Conservation (phyloP, 2,888 invertebrate genomes). For the Chirona hameri region DNA sequence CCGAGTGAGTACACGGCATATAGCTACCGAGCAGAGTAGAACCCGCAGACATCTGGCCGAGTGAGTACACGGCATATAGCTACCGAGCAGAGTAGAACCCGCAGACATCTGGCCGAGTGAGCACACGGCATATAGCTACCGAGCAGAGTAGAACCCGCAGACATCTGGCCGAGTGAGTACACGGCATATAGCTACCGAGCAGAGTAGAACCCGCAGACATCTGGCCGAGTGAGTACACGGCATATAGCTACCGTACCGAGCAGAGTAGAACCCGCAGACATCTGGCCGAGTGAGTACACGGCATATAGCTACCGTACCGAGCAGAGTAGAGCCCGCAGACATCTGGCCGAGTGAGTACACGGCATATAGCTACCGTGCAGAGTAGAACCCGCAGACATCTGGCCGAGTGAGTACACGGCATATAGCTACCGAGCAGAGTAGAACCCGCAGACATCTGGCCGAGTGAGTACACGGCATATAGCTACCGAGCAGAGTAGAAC, state of each 20-base stretch:
- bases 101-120: constrained; percentile 94
- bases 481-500: background rate
- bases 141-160: background rate
- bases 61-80: too few relatives aligned
- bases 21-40: too few relatives aligned
- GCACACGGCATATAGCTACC: constrained; percentile 41
- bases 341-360: background rate
- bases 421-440: constrained; percentile 96
- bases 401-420: too few relatives aligned
- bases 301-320: background rate
- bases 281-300: constrained; percentile 75
- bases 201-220: too few relatives aligned
- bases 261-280: constrained; percentile 93
- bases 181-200: background rate
- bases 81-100: constrained; percentile 94
- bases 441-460: constrained; percentile 93
- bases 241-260: constrained; percentile 97
- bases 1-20: background rate
- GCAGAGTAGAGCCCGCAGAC: background rate
- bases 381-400: background rate
- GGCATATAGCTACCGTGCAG: too few relatives aligned
- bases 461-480: constrained; percentile 60
- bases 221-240: too few relatives aligned
- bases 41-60: background rate
- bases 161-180: background rate